phyloP scores from a whole-genome alignment of 2,113 vertebrate genomes.

The Callionymus lyra region DNA sequence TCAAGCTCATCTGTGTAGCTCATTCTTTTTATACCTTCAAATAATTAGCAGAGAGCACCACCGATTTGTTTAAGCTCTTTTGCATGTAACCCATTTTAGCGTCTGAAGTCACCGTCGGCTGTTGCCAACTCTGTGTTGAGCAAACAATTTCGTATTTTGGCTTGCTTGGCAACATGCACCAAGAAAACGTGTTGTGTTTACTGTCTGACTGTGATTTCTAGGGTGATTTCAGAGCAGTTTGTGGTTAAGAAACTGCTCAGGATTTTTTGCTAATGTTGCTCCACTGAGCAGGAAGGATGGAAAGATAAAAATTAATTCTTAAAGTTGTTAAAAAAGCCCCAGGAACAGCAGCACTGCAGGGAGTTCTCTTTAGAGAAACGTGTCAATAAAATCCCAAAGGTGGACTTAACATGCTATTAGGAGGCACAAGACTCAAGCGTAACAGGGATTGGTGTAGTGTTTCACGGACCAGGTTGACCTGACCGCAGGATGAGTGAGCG shows the following conservation, averaged over 20 bases:
- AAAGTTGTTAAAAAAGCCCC: neutral
- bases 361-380: slow-evolving; percentile 19
- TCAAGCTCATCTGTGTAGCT: slow-evolving; percentile 50
- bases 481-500: slow-evolving; percentile 13
- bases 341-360: slow-evolving; percentile 11
- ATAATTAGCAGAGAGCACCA: slow-evolving; percentile 55
- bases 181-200: slow-evolving; percentile 11
- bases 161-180: slow-evolving; percentile 1
- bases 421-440: slow-evolving; percentile 3
- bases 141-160: slow-evolving; percentile 19
- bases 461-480: slow-evolving; percentile 9
- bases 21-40: slow-evolving; percentile 61
- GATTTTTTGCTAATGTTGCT: slow-evolving; percentile 30
- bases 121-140: slow-evolving; percentile 17
- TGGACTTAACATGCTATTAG: slow-evolving; percentile 11
- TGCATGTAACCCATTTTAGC: slow-evolving; percentile 63
- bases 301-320: slow-evolving; percentile 1
- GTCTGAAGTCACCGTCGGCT: slow-evolving; percentile 29
- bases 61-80: slow-evolving; percentile 38
- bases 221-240: slow-evolving; percentile 23
- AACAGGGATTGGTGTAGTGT: slow-evolving; percentile 5
- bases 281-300: slow-evolving; percentile 17
- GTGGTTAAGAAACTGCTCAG: slow-evolving; percentile 21
- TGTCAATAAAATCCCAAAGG: slow-evolving; percentile 17
- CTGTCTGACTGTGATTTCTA: slow-evolving; percentile 15